Base-by-base conservation (phyloP, 2,888 invertebrate genomes). In the Drosophila hamatofila region DNA sequence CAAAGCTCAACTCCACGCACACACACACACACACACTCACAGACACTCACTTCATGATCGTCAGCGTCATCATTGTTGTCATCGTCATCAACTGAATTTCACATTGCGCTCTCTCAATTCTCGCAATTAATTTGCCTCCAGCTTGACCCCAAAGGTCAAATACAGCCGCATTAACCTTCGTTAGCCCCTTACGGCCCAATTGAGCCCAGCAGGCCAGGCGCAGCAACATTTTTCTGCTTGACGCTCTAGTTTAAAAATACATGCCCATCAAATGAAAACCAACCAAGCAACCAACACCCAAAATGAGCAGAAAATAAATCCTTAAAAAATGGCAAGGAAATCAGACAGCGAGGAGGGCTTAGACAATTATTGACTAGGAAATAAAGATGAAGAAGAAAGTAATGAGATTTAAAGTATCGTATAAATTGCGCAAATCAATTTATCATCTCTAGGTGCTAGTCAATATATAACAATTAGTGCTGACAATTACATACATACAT, bases 161-260 rank as follows among this genome's bases (percentile, higher is more conserved):
- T 90, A 90, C 89, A 84, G 83, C 70, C 87, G 89, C 83, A 91
- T 92, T 91, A 92, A 91, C 91, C 92, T 92, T 86, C 89, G 92
- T 91, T 91, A 90, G 92, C 92, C 92, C 77, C 88, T 65, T 69
- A 42, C 67, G 30, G 42, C 72, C 72, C 83, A 87, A 90, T 89
- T 79, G 81, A 70, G 71, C 16, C 60, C 54, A 71, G 63, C 27
- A 59, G 60, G 56, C 78, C 33, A 11, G n/a, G n/a, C n/a, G n/a
- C n/a, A 49, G 56, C 44, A n/a, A 21, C 37, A 70, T 58, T 64
- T 57, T 64, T 55, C 51, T 21, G 54, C 52, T 59, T 25, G 37
- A 62, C 27, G 72, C 58, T 79, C 54, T 49, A 74, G 46, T 74
- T 76, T 55, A 61, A 76, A 74, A 61, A 64, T 58, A 63, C 42